Conservation (phyloP, 1,140 invertebrate species). For the Caligus rogercresseyi region DNA sequence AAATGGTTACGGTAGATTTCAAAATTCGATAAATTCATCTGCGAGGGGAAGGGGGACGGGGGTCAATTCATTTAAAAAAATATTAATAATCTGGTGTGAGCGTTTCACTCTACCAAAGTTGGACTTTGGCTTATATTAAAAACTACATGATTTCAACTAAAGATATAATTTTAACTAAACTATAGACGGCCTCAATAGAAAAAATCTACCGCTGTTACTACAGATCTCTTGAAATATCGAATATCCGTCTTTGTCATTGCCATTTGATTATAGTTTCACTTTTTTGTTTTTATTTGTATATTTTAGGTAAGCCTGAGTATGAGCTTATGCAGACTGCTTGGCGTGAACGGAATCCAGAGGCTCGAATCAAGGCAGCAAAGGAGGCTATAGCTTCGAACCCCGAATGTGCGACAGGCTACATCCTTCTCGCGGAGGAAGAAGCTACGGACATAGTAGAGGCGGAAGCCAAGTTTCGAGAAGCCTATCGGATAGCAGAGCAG, state of each 20-base stretch:
- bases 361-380: slow-evolving; percentile 76
- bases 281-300: background rate
- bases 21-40: too few species aligned
- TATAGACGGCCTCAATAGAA: too few species aligned
- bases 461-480: slow-evolving; percentile 5
- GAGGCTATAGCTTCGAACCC: slow-evolving; percentile 73
- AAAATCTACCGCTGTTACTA: background rate
- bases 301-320: slow-evolving; percentile 24
- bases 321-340: slow-evolving; percentile 87
- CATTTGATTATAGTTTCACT: background rate
- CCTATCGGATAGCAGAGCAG: slow-evolving; percentile 14
- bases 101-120: too few species aligned
- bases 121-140: too few species aligned
- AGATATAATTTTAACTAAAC: too few species aligned
- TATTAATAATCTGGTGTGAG: too few species aligned
- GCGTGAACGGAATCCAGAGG: slow-evolving; percentile 80
- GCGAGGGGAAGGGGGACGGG: too few species aligned
- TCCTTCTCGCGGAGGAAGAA: slow-evolving; percentile 89
- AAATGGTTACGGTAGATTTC: too few species aligned
- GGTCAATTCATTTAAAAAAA: too few species aligned
- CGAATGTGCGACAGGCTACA: slow-evolving; percentile 87
- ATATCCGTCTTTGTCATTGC: background rate
- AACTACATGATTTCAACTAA: too few species aligned
- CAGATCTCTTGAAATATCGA: background rate
- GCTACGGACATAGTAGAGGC: slow-evolving; percentile 17